A percentile compares a stretch with the other conserved stretches of the same genome.
These are phyloP conservation scores for Alosa alosa DNA, from an alignment of 2,113 vertebrate genomes.

Conservation along the genomic window DNA sequence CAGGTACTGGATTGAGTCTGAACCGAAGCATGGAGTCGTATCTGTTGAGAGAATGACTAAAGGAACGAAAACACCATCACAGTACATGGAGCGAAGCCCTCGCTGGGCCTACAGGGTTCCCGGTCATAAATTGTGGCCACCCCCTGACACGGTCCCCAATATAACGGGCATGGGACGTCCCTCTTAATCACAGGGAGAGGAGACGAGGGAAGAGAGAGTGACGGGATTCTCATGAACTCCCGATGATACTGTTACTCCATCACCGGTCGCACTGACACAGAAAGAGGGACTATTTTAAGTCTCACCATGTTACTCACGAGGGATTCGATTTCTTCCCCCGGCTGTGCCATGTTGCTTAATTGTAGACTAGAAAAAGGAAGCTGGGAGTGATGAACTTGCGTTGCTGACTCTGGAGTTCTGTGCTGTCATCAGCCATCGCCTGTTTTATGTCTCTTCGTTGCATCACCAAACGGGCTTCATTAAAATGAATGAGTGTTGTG, in stretches of 20 bases:
- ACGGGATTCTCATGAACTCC: neutral
- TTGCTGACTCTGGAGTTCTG: neutral
- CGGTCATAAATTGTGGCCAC: neutral
- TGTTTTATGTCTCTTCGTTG: neutral
- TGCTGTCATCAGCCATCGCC: neutral
- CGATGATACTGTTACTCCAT: neutral
- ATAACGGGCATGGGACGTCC: neutral
- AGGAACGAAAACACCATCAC: neutral
- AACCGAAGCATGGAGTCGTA: neutral
- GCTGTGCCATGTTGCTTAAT: neutral
- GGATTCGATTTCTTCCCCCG: neutral
- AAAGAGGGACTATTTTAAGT: neutral
- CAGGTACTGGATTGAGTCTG: neutral
- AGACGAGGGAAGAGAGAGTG: neutral
- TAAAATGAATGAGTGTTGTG: neutral
- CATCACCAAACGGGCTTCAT: neutral
- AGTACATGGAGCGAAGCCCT: neutral
- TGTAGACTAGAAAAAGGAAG: neutral
- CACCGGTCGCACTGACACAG: neutral
- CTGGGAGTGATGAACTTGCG: neutral
- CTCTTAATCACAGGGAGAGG: neutral
- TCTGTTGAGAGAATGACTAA: neutral
- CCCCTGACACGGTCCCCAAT: neutral
- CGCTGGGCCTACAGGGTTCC: neutral
- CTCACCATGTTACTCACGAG: neutral